Conservation (phyloP, 2,797 vertebrate genomes). For the Coendou prehensilis region DNA sequence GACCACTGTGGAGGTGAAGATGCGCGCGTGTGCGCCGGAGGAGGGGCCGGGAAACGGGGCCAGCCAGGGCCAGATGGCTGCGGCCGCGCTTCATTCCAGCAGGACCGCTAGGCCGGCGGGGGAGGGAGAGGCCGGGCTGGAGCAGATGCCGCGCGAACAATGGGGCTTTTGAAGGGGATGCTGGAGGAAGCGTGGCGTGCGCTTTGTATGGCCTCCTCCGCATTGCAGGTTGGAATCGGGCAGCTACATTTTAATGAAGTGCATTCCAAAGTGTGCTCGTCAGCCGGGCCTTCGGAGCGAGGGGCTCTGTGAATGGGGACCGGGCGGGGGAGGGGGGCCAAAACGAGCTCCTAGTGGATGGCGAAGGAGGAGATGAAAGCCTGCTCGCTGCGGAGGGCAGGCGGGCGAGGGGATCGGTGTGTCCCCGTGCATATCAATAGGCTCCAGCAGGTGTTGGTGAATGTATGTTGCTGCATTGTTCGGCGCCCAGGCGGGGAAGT, state of each 20-base stretch:
- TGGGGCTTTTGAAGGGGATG: constrained; percentile 94
- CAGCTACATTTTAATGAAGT: constrained; percentile 96
- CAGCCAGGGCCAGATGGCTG: too few relatives aligned
- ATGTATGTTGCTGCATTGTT: constrained; percentile 87
- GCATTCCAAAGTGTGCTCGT: constrained; percentile 94
- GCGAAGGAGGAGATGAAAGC: constrained; percentile 85
- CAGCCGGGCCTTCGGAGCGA: constrained; percentile 83
- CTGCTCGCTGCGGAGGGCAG: constrained; percentile 84
- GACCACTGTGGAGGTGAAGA: too few relatives aligned
- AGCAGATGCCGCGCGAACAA: constrained; percentile 98
- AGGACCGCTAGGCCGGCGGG: constrained; percentile 68
- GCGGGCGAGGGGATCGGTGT: constrained; percentile 64
- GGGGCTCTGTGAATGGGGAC: constrained; percentile 80
- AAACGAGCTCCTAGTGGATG: constrained; percentile 84
- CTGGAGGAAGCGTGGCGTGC: constrained; percentile 95
- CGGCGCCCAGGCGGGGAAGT: constrained; percentile 41
- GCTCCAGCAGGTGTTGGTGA: constrained; percentile 89
- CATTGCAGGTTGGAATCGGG: constrained; percentile 98
- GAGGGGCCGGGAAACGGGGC: too few relatives aligned
- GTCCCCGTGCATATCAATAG: constrained; percentile 88
- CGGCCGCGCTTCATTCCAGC: neutral
- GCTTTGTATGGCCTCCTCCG: constrained; percentile 94
- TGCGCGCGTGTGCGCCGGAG: too few relatives aligned
- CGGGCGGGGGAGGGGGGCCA: constrained; percentile 64
- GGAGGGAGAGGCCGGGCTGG: constrained; percentile 93